Evolutionary conservation across 2,113 vertebrate species (phyloP).

Genomic region (Gadus macrocephalus): DNA sequence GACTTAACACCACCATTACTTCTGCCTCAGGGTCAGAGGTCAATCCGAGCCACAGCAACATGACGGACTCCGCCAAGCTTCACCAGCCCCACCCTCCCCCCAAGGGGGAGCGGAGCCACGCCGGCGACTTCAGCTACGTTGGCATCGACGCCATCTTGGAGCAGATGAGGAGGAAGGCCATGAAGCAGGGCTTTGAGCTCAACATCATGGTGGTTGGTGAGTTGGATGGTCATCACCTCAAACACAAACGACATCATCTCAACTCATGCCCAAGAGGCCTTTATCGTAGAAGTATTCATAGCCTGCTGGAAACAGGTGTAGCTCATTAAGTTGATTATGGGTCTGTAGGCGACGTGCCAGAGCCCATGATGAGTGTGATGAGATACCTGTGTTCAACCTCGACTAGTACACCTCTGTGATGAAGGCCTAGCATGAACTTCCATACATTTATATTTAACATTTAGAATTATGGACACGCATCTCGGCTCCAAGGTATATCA

Average conservation of each 20-base stretch:
- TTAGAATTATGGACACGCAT: too few relatives aligned
- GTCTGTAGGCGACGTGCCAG: too few relatives aligned
- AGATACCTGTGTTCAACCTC: too few relatives aligned
- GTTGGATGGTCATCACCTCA: constrained; percentile 36
- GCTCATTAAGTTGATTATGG: not conserved
- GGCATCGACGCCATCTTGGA: constrained; percentile 97
- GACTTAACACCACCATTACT: too few relatives aligned
- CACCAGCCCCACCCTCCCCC: constrained; percentile 47
- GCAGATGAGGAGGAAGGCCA: constrained; percentile 97
- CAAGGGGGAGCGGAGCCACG: constrained; percentile 76
- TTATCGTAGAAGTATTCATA: not conserved
- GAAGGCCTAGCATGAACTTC: too few relatives aligned
- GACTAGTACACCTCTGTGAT: too few relatives aligned
- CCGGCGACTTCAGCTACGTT: constrained; percentile 86
- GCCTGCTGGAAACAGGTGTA: not conserved
- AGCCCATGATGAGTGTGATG: too few relatives aligned
- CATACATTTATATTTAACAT: too few relatives aligned
- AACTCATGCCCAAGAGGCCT: not conserved
- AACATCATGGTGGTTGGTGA: constrained; percentile 99
- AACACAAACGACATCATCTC: not conserved
- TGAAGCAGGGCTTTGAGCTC: constrained; percentile 97
- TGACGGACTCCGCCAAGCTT: constrained; percentile 84
- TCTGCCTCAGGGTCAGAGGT: constrained; percentile 69
- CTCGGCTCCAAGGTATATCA: too few relatives aligned
- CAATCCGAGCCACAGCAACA: constrained; percentile 71